phyloP scores from a whole-genome alignment of 2,888 invertebrate genomes.

The Hydropsyche betteni region DNA sequence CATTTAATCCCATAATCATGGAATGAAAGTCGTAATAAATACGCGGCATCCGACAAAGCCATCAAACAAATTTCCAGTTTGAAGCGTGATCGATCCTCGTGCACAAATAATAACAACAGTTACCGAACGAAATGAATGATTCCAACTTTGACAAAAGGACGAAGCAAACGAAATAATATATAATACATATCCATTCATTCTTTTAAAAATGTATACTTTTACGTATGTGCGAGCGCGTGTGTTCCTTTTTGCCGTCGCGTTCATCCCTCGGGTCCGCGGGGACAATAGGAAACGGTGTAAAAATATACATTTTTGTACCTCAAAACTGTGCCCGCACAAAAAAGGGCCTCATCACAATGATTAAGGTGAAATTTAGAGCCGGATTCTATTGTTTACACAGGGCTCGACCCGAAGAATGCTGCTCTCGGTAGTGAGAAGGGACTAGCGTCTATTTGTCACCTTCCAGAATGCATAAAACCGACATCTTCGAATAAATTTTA shows the following conservation, averaged over 20 bases:
- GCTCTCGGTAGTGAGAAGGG: conserved; percentile 30
- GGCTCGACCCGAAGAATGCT: conserved; percentile 46
- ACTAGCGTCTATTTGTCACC: conserved; percentile 33
- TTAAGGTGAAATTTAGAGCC: conserved; percentile 49
- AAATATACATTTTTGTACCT: conserved; percentile 50
- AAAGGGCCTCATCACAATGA: conserved; percentile 50
- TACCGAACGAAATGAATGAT: conserved; percentile 44
- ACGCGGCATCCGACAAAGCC: conserved; percentile 36
- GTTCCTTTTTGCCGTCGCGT: conserved; percentile 49
- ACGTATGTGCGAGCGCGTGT: conserved; percentile 28
- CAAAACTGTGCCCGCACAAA: conserved; percentile 47
- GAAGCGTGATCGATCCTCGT: neutral
- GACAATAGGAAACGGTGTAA: conserved; percentile 47
- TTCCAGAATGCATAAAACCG: no score
- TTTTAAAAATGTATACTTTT: conserved; percentile 4
- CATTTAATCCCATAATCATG: conserved; percentile 45
- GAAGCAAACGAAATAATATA: conserved; percentile 36
- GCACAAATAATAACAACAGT: no score
- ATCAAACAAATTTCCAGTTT: conserved; percentile 35
- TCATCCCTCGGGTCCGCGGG: conserved; percentile 30
- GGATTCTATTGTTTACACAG: conserved; percentile 50
- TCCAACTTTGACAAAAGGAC: conserved; percentile 36
- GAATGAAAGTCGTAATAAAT: conserved; percentile 31
- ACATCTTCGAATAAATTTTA: no score
- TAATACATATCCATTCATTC: conserved; percentile 46